Evolutionary conservation across 2,888 invertebrate species (phyloP), one percentile per base, ranked within the genome.

Genomic region (Drosophila greeni): DNA sequence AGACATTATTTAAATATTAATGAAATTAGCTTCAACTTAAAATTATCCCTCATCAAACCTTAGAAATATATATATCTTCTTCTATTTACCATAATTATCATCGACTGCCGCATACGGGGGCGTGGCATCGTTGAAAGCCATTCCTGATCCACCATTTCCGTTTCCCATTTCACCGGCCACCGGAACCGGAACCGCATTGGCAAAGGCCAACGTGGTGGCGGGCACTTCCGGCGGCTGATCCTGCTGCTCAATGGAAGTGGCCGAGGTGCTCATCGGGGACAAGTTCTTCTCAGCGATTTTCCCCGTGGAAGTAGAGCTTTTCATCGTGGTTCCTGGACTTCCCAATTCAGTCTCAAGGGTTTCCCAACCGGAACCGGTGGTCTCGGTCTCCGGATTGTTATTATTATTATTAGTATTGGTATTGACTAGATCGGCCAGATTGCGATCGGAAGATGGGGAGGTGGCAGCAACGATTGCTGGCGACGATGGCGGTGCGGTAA

Each of bases 61-160:
- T 26, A 26, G 26, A 47, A 43, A 29, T 33, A 45, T 31, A 3
- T 20, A 4, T 20, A 20, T 20, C 20, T 11, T 18, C 5, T 23
- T 40, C 45, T 76, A 80, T 73, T 86, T 86, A 86, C 86, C 86
- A 74, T 86, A 86, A 73, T 75, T 85, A 14, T 84, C 77, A 56
- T 86, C 86, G 49, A 86, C 86, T 14, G 86, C 86, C 16, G 85
- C 86, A 72, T 86, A 86, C 9, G 86, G 86, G 20, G 86, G 86
- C 45, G 85, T 82, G 60, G 83, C 85, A 74, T 86, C 86, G 69
- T 76, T 77, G 16, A 66, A 61, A 6, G 52, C 47, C 47, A 14
- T 47, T 20, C 60, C 39, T 20, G 36, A 31, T 31, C 45, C 36
- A n/a, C 59, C 54, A 26, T 60, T 60, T 34, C 48, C 59, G 40